Evolutionary conservation across 2,113 vertebrate genomes (phyloP), one percentile per base, ranked within the genome.

Genomic region (Enhydra lutris): DNA sequence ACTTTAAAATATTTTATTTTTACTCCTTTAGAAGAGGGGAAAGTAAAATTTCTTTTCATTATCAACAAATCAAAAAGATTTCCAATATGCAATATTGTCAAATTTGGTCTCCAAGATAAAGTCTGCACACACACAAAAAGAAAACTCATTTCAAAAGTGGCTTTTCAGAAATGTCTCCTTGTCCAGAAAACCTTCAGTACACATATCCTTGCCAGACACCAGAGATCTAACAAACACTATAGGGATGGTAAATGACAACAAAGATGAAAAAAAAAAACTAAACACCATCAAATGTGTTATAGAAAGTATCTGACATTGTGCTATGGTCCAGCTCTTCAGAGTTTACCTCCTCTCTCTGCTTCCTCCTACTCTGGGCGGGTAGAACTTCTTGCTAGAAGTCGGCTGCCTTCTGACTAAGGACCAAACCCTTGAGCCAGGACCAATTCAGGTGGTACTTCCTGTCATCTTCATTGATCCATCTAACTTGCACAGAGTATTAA

Each of bases 111-210:
- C 31, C 39, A 39, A 88, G 85, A 71, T 80, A 73, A 52, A 92
- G 34, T 76, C 42, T 78, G 31, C 80, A 63, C 21, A 42, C 23
- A 52, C 76, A 73, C 67, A 65, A 42, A 76, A 73, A 78, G 67
- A 90, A 98, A 95, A 57, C 31, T 83, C 17, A 47, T 61, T 87
- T 85, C 24, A 74, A 87, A 97, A 95, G 42, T 34, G 24, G 76
- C 36, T 17, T 79, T 89, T 74, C 45, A 91, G 71, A 29, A 92
- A 47, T 55, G 67, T 85, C 39, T 36, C 71, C 45, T 45, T 7
- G 21, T 63, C 39, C 42, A 91, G 82, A 92, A 93, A 91, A 84
- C 11, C 55, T 74, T 92, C 80, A 57, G 74, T 55, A 39, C 14
- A 3, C 21, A 14, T 52, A 11, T 92, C 84, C 36, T 24, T 34